These are phyloP conservation scores for Oreonectes daqikongensis DNA, from an alignment of 2,797 vertebrate species.

Conservation along the genomic window DNA sequence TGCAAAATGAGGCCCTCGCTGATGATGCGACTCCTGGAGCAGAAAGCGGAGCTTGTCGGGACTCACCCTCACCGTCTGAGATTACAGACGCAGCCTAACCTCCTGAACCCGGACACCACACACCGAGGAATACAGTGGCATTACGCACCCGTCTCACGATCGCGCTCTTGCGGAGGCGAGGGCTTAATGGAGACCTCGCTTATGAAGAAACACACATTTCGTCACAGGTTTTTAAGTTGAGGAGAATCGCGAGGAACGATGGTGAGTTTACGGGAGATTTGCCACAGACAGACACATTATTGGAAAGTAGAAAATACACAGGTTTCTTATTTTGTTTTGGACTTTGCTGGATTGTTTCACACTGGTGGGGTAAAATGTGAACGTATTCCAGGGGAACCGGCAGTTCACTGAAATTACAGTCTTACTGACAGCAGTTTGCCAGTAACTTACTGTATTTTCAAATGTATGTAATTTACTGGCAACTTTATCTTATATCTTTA, in stretches of 20 bases:
- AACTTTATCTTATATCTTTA: no score
- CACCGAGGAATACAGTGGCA: slow-evolving; percentile 57
- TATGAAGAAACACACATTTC: slow-evolving; percentile 33
- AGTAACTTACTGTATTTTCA: no score
- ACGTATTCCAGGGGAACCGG: no score
- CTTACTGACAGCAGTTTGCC: no score
- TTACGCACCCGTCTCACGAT: slow-evolving; percentile 37
- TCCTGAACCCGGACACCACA: slow-evolving; percentile 55
- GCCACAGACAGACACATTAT: not conserved
- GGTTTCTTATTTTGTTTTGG: not conserved
- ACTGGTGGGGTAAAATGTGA: no score
- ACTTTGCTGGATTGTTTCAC: no score
- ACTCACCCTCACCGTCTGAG: slow-evolving; percentile 59
- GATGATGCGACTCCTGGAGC: slow-evolving; percentile 55
- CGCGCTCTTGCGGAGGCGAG: not conserved
- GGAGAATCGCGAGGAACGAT: not conserved
- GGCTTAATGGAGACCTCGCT: slow-evolving; percentile 21
- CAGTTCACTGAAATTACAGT: no score
- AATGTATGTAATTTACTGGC: no score
- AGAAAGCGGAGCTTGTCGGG: slow-evolving; percentile 60
- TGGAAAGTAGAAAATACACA: not conserved
- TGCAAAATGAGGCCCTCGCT: slow-evolving; percentile 56
- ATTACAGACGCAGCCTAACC: slow-evolving; percentile 56
- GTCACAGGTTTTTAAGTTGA: slow-evolving; percentile 1
- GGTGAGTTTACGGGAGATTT: not conserved